A percentile compares a stretch with the other conserved stretches of the same genome.
Evolutionary conservation across 2,888 invertebrate genomes (phyloP).

Genomic region (Ischnura elegans): DNA sequence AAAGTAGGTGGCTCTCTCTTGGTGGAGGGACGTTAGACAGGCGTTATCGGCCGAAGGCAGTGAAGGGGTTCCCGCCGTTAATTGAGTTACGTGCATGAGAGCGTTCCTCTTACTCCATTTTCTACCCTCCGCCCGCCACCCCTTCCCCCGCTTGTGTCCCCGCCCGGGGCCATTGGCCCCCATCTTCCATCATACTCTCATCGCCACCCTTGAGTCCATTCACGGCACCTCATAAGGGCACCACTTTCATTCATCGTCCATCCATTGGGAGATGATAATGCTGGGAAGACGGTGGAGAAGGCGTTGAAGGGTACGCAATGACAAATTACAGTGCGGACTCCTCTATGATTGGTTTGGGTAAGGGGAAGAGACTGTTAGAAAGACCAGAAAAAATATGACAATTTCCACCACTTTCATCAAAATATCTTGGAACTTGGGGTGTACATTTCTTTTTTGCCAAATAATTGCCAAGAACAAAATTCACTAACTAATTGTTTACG

Average conservation of each 20-base stretch:
- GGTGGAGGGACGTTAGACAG: background rate
- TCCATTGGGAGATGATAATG: no score
- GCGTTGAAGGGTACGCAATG: no score
- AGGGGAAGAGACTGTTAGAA: no score
- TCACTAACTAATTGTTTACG: no score
- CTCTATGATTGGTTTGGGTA: no score
- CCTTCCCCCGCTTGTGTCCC: background rate
- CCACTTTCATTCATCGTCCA: slow-evolving; percentile 39
- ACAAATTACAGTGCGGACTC: no score
- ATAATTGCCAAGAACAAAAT: no score
- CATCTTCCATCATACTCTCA: background rate
- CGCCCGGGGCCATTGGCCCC: background rate
- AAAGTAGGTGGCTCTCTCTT: background rate
- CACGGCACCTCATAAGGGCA: background rate
- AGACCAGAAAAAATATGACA: no score
- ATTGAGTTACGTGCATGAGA: slow-evolving; percentile 50
- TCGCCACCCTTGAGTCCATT: background rate
- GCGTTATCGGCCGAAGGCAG: background rate
- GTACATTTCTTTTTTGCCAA: no score
- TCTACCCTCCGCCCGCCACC: background rate
- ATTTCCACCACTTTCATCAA: no score
- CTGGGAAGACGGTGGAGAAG: background rate
- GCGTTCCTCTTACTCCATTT: background rate
- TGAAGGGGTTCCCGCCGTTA: background rate
- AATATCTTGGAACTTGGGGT: no score